Evolutionary conservation across 1,140 invertebrate genomes (phyloP), one percentile per base, ranked within the genome.

Genomic region (Protaetia brevitarsis): DNA sequence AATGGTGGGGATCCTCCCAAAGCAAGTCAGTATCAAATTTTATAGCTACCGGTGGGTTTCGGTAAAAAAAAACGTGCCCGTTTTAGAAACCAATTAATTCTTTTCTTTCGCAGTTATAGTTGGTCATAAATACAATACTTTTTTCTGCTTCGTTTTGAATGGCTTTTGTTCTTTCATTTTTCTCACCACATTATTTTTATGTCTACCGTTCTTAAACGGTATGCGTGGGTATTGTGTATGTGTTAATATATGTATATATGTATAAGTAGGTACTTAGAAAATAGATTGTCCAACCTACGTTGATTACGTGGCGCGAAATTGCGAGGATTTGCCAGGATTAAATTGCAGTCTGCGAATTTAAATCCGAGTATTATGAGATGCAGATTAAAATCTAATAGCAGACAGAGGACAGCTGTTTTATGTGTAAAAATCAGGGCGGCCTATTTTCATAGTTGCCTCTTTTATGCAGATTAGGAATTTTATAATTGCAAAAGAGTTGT

Each of bases 51-150:
- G 41, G 41, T 51, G 5, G 41, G 19, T 51, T 51, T 8, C 8
- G 13, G 1, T 51, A 23, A 51, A 51, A 51, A 51, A 51, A 23
- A 51, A 51, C 41, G 26, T 19, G 41, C 41, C 19, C 13, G 41
- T 51, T 51, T 51, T 51, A 51, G 41, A 51, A 51, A 51, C 41
- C 26, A 51, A 51, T 51, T 51, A 23, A 51, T 51, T 19, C 26
- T 23, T 16, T 51, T 51, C 41, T 51, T 51, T 51, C n/a, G 41
- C 13, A 51, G 41, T 19, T 23, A 8, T 16, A 51, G 19, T 23
- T 8, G 19, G 41, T 19, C 19, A 23, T 51, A 51, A 51, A 51
- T 51, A 51, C 13, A 21, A 16, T n/a, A n/a, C n/a, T 6, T 13
- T 45, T 5, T 45, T 45, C 23, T 16, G 13, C 16, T 21, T 19